Evolutionary conservation across 2,797 vertebrate species (phyloP), one percentile per base, ranked within the genome.

Genomic region (Melopsittacus undulatus): DNA sequence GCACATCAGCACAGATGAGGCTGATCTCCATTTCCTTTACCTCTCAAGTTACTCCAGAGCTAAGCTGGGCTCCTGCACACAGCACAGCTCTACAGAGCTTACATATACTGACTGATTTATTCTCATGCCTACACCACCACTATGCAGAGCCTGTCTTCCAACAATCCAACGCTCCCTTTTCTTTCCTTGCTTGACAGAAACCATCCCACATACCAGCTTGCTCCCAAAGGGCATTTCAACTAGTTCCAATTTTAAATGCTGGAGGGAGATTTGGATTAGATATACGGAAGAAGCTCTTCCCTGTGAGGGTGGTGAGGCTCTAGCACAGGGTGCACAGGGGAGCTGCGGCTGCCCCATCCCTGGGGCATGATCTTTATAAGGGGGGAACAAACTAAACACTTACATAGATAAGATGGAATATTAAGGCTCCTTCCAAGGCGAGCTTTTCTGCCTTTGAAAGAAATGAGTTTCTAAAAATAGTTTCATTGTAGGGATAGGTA

Each of bases 381-480:
- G 29, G 24, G 22, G 26, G 20, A 88, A 82, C 57, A 87, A 82
- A 82, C 49, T 27, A 29, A n/a, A n/a, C n/a, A n/a, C n/a, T n/a
- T n/a, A n/a, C n/a, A n/a, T n/a, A n/a, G n/a, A n/a, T n/a, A n/a
- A n/a, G n/a, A n/a, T n/a, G n/a, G n/a, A n/a, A n/a, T n/a, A n/a
- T n/a, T n/a, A 45, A 32, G 56, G 24, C 19, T 83, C 68, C 61
- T 88, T 69, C 46, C 49, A 73, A 46, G 51, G 83, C 57, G 38
- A 22, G 16, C 18, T 90, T 63, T 59, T 38, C 57, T 57, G 40
- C 45, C 63, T 90, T 48, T 48, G 63, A 66, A 77, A 93, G 52
- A 43, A 90, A 51, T 32, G 48, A 61, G 27, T 29, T 76, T 32
- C 86, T 84, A 83, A 90, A 95, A 70, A 70, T 19, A 56, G 43